These are phyloP conservation scores for Rotaria socialis DNA, from an alignment of 2,888 invertebrate genomes.

Conservation along the genomic window DNA sequence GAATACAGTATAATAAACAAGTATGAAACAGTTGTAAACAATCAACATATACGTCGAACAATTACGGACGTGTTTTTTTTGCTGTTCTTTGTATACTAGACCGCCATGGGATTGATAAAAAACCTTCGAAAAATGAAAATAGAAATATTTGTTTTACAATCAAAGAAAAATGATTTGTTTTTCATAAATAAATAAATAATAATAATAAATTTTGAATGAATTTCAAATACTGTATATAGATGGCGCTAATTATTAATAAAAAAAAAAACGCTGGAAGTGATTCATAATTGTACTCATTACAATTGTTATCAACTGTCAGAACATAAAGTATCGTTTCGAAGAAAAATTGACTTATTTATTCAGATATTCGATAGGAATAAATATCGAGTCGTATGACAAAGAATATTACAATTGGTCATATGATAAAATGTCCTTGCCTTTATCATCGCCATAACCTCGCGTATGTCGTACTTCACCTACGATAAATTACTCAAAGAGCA, in stretches of 20 bases:
- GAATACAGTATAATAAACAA: not conserved
- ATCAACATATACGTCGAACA: not conserved
- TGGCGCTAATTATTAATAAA: not conserved
- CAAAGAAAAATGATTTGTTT: not conserved
- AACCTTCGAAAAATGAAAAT: not conserved
- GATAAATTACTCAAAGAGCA: not conserved
- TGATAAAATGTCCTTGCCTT: not conserved
- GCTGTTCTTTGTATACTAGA: not conserved
- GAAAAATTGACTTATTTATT: not conserved
- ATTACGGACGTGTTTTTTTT: not conserved
- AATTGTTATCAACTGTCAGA: not conserved
- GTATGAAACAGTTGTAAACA: not conserved
- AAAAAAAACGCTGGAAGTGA: not conserved
- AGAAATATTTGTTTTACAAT: not conserved
- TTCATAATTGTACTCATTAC: no score
- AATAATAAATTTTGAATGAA: not conserved
- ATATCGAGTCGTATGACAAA: not conserved
- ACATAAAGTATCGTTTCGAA: not conserved
- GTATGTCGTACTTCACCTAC: not conserved
- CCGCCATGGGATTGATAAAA: not conserved
- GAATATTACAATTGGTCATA: not conserved
- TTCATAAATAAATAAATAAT: not conserved
- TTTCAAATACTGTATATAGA: not conserved
- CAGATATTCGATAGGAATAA: not conserved
- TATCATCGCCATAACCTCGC: not conserved